These are phyloP conservation scores for Brachystomella parvula DNA, from an alignment of 1,140 invertebrate species.

Conservation along the genomic window DNA sequence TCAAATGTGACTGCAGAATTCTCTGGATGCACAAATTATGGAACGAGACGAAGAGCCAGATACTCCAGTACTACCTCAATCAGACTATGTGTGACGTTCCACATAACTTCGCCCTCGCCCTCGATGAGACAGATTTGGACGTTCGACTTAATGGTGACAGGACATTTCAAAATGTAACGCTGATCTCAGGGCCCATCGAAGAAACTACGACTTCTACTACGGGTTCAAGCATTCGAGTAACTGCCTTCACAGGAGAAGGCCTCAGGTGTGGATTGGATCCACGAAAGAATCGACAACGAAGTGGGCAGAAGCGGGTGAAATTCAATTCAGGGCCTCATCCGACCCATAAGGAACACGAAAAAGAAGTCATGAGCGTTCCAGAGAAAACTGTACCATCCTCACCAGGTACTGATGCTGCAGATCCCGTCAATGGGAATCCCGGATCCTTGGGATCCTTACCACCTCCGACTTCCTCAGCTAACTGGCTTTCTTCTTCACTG, in stretches of 20 bases:
- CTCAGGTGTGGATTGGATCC: not conserved
- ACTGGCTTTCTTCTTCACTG: no score
- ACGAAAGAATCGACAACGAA: not conserved
- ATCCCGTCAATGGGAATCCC: not conserved
- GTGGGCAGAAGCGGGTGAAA: not conserved
- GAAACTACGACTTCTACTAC: slow-evolving; percentile 16
- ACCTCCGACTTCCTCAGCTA: no score
- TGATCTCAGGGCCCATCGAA: slow-evolving; percentile 20
- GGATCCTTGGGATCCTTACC: no score
- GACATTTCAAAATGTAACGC: not conserved
- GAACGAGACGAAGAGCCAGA: slow-evolving; percentile 61
- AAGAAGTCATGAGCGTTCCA: not conserved
- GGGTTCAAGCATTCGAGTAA: not conserved
- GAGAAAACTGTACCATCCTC: not conserved
- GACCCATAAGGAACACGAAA: not conserved
- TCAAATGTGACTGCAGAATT: slow-evolving; percentile 67
- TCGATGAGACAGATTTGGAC: not conserved
- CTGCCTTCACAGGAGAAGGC: not conserved
- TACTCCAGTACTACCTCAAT: slow-evolving; percentile 57
- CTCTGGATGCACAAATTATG: slow-evolving; percentile 63
- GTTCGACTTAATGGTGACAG: not conserved
- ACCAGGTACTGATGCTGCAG: not conserved
- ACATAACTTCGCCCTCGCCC: slow-evolving; percentile 41
- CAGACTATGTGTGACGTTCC: slow-evolving; percentile 56
- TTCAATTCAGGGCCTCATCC: not conserved